phyloP scores from a whole-genome alignment of 2,113 vertebrate species.

The Phylloscopus trochilus region DNA sequence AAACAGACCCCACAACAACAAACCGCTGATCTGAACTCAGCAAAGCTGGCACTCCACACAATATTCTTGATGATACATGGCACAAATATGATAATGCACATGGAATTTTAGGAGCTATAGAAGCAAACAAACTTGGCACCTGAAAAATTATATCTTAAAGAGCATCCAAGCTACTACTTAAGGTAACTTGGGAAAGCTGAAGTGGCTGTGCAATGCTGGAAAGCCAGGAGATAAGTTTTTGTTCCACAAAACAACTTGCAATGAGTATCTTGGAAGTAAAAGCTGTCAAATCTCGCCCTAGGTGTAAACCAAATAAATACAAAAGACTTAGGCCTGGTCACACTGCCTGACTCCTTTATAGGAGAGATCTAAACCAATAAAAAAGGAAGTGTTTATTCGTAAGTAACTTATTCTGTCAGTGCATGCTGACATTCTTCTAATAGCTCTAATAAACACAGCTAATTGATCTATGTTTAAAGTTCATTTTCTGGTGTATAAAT shows the following conservation, averaged over 20 bases:
- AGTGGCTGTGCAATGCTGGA: neutral
- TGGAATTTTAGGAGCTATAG: neutral
- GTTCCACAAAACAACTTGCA: neutral
- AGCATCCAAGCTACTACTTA: neutral
- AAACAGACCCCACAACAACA: neutral
- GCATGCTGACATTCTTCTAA: neutral
- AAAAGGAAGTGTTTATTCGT: neutral
- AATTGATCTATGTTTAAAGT: neutral
- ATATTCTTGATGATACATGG: neutral
- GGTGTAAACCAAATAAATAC: neutral
- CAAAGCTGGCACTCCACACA: neutral
- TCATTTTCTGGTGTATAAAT: neutral
- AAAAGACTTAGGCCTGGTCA: neutral
- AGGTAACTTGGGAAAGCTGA: neutral
- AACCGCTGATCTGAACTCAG: neutral
- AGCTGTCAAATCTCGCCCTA: neutral
- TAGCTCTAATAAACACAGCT: neutral
- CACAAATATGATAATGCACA: neutral
- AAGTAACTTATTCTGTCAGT: neutral
- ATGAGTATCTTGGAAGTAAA: neutral
- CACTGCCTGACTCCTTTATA: neutral
- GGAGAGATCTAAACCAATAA: neutral
- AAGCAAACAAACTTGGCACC: neutral
- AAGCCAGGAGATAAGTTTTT: neutral
- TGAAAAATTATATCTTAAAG: neutral